Conservation (phyloP, 2,888 invertebrate genomes). For the Hoplodrina ambigua region DNA sequence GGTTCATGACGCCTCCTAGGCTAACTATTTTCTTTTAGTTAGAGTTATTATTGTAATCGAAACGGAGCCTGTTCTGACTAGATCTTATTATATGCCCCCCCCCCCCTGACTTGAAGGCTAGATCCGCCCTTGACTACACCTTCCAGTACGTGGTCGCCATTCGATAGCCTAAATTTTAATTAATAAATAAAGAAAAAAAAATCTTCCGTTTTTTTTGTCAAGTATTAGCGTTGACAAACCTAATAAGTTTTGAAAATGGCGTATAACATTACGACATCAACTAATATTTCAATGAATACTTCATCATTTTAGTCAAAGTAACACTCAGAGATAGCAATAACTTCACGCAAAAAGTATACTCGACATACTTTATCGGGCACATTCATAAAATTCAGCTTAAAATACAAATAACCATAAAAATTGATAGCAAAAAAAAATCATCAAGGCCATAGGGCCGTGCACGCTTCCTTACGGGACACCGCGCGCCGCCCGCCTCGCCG, state of each 20-base stretch:
- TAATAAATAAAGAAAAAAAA: too few relatives aligned
- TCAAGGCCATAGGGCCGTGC: conserved; percentile 38
- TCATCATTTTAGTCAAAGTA: not conserved
- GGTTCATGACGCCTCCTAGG: too few relatives aligned
- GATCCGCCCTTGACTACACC: too few relatives aligned
- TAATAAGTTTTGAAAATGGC: not conserved
- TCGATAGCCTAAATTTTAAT: too few relatives aligned
- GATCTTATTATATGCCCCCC: too few relatives aligned
- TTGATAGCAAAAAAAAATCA: conserved; percentile 10
- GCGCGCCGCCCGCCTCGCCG: conserved; percentile 31
- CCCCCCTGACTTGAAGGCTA: too few relatives aligned
- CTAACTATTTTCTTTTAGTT: too few relatives aligned
- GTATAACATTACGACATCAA: conserved; percentile 8
- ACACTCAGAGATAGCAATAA: not conserved
- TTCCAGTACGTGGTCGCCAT: too few relatives aligned
- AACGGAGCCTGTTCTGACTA: too few relatives aligned
- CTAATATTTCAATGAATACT: not conserved
- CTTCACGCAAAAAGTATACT: not conserved
- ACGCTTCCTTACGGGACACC: conserved; percentile 68
- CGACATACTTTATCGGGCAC: not conserved
- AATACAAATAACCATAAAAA: conserved; percentile 15
- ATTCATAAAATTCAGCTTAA: not conserved
- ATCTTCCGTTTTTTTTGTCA: too few relatives aligned
- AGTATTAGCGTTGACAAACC: too few relatives aligned
- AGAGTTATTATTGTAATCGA: too few relatives aligned